These are phyloP conservation scores for Celastrina argiolus DNA, from an alignment of 2,888 invertebrate genomes.

Conservation along the genomic window DNA sequence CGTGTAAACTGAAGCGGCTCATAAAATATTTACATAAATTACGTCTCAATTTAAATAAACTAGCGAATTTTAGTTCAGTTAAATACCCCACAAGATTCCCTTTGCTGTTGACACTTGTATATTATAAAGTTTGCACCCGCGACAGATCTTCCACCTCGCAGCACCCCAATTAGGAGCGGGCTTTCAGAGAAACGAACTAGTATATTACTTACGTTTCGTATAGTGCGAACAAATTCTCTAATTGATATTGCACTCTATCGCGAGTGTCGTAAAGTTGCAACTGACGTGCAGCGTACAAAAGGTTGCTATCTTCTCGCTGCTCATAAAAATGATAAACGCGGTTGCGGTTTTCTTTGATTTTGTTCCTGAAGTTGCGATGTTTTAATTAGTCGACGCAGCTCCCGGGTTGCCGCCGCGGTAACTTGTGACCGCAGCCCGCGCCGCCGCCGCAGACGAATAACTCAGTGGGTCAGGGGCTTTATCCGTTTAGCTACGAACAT, in stretches of 20 bases:
- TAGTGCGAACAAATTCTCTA: background rate
- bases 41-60: background rate
- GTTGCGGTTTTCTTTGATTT: constrained; percentile 6
- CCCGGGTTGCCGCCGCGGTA: background rate
- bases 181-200: background rate
- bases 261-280: background rate
- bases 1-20: background rate
- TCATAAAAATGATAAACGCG: constrained; percentile 1
- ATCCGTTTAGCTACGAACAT: background rate
- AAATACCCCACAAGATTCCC: background rate
- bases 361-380: background rate
- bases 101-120: background rate
- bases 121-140: background rate
- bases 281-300: background rate
- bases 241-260: background rate
- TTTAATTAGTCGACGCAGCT: background rate
- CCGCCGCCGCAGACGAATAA: background rate
- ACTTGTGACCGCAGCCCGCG: background rate
- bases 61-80: background rate
- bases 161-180: background rate
- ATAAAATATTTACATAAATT: background rate
- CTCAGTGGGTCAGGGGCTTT: background rate
- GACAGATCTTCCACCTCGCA: background rate
- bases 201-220: background rate
- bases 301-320: background rate